These are phyloP conservation scores for Tiphia femorata DNA, from an alignment of 2,888 invertebrate genomes.

Conservation along the genomic window DNA sequence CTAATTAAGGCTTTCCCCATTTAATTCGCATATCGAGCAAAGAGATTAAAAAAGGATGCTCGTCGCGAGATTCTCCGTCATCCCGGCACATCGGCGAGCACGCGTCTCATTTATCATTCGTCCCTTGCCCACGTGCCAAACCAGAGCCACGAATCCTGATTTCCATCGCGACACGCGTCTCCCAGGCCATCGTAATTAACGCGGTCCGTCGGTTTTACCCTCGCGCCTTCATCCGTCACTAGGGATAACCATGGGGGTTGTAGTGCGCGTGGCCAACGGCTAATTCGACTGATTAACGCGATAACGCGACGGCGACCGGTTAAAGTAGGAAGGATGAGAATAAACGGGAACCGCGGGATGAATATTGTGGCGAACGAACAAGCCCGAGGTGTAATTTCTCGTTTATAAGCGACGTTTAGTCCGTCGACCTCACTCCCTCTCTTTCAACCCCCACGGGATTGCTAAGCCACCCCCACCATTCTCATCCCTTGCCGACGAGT, in stretches of 20 bases:
- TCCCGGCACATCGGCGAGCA: no score
- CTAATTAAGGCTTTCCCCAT: no score
- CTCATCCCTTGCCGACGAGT: no score
- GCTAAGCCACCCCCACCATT: no score
- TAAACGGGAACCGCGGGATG: constrained; percentile 10
- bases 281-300: constrained; percentile 1
- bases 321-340: constrained; percentile 10
- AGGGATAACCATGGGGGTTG: no score
- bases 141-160: neutral
- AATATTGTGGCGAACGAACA: constrained; percentile 18
- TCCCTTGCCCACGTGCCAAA: no score
- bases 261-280: neutral
- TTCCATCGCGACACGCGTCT: neutral
- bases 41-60: no score
- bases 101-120: no score
- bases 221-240: neutral
- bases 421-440: no score
- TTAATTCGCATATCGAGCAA: no score
- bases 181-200: neutral
- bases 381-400: constrained; percentile 35
- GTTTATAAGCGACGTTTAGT: constrained; percentile 41
- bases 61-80: no score
- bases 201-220: neutral
- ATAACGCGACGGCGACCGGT: constrained; percentile 4
- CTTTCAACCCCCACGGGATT: no score